Percentiles rank a stretch among this genome's conserved stretches.
These are phyloP conservation scores for Arctia plantaginis DNA, from an alignment of 2,888 invertebrate genomes.

Conservation along the genomic window DNA sequence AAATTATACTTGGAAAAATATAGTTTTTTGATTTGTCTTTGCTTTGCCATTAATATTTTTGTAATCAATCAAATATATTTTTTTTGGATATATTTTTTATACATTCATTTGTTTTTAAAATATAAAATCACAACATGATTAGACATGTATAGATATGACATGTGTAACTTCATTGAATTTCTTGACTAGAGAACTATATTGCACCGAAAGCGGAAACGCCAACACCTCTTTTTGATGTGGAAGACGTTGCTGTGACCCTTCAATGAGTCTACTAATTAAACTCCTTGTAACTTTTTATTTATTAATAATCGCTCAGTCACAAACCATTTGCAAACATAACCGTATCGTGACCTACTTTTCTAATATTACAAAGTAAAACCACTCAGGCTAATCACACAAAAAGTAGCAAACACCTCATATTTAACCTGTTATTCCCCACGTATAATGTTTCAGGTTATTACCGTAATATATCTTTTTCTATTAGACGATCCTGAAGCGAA, in stretches of 20 bases:
- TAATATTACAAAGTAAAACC: slow-evolving; percentile 23
- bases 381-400: slow-evolving; percentile 31
- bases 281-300: neutral
- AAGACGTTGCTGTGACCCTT: neutral
- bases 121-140: too few relatives aligned
- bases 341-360: neutral
- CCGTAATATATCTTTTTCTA: slow-evolving; percentile 20
- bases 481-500: neutral
- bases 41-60: too few relatives aligned
- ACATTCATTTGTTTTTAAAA: too few relatives aligned
- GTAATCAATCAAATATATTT: too few relatives aligned
- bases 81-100: too few relatives aligned
- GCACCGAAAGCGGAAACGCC: too few relatives aligned
- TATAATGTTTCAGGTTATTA: slow-evolving; percentile 27
- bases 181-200: too few relatives aligned
- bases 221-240: too few relatives aligned
- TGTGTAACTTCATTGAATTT: too few relatives aligned
- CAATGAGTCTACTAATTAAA: neutral
- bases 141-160: too few relatives aligned
- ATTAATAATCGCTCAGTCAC: neutral
- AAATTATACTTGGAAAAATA: too few relatives aligned
- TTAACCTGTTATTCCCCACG: slow-evolving; percentile 26
- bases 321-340: neutral
- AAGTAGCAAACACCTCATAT: slow-evolving; percentile 25
- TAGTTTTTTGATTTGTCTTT: too few relatives aligned